Conservation (phyloP, 2,797 vertebrate species). For the Phyllotis vaccarum region DNA sequence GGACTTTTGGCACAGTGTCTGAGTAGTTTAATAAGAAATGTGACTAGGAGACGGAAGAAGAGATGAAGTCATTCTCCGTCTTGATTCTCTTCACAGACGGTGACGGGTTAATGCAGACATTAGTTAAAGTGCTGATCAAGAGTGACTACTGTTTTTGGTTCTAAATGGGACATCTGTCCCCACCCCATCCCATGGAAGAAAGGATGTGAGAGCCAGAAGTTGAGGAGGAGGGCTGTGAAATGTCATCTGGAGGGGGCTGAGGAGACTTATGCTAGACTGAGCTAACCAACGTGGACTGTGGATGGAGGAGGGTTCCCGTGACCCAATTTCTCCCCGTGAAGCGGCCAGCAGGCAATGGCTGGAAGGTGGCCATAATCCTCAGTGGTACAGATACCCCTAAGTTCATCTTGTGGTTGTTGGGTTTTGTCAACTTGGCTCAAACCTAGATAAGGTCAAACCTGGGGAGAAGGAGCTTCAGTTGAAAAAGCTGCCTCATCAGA, state of each 20-base stretch:
- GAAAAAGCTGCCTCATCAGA: background rate
- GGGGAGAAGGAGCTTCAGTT: background rate
- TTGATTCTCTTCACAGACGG: background rate
- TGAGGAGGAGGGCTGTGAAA: background rate
- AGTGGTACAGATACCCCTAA: background rate
- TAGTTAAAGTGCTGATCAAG: background rate
- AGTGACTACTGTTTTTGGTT: background rate
- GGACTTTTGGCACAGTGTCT: background rate
- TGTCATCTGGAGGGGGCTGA: background rate
- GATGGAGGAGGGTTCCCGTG: background rate
- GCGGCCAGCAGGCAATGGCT: background rate
- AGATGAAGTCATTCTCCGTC: background rate
- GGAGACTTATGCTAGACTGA: background rate
- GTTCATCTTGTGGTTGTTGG: background rate
- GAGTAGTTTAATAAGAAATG: background rate
- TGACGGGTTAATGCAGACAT: background rate
- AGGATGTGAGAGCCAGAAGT: background rate
- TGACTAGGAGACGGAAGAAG: background rate
- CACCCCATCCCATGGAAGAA: background rate
- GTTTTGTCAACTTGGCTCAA: background rate
- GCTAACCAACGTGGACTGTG: no score
- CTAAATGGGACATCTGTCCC: background rate
- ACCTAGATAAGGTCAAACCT: background rate
- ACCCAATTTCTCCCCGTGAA: background rate
- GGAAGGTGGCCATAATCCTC: background rate